Conservation (phyloP, 2,113 vertebrate genomes). For the Cathartes aura region DNA sequence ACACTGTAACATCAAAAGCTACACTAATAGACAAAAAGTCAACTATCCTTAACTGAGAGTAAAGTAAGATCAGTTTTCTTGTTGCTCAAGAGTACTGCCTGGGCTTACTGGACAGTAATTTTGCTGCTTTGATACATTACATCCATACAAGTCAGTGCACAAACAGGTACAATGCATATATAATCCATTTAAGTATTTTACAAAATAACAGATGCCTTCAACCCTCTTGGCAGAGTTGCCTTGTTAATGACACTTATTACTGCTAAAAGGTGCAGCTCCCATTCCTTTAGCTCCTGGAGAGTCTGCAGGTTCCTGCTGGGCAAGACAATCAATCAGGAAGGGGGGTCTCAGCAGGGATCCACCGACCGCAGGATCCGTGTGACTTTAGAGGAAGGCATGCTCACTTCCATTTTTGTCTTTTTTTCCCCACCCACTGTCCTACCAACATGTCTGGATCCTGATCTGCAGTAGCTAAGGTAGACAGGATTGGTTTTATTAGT, state of each 20-base stretch:
- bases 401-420: neutral
- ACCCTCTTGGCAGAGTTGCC: slow-evolving; percentile 42
- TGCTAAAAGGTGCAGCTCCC: slow-evolving; percentile 25
- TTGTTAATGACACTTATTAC: slow-evolving; percentile 53
- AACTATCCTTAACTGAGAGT: slow-evolving; percentile 24
- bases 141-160: slow-evolving; percentile 1
- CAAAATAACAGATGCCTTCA: slow-evolving; percentile 37
- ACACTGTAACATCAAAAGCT: slow-evolving; percentile 39
- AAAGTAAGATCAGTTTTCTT: slow-evolving; percentile 37
- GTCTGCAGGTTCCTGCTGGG: slow-evolving; percentile 46
- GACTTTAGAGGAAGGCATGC: neutral
- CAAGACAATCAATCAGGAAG: neutral
- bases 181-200: slow-evolving; percentile 32
- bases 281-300: slow-evolving; percentile 34
- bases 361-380: neutral
- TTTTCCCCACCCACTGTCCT: neutral
- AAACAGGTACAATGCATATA: neutral
- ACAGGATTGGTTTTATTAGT: neutral
- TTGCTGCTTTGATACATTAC: slow-evolving; percentile 23
- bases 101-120: slow-evolving; percentile 37
- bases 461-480: neutral
- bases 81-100: slow-evolving; percentile 2
- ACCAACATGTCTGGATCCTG: neutral
- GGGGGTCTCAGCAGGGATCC: neutral
- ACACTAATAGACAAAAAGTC: slow-evolving; percentile 33